Evolutionary conservation across 2,113 vertebrate species (phyloP), one percentile per base, ranked within the genome.

Genomic region (Nematolebias whitei): DNA sequence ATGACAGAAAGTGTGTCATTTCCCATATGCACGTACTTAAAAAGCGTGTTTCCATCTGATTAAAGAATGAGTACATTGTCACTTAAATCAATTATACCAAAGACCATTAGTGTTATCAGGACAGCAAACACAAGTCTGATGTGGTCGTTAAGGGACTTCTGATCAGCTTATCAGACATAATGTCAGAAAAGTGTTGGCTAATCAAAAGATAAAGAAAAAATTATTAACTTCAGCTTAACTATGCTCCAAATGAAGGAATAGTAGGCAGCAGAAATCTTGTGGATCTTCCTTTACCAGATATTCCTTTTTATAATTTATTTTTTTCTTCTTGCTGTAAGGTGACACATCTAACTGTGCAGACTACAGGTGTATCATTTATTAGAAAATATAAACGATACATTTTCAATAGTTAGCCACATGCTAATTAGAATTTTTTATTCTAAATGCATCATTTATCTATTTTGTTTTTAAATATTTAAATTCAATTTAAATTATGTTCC

Each of bases 21-120:
- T 35, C 32, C 2, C 9, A 35, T 35, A 35, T 10, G 10, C 32
- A 10, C 10, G 5, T 35, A 35, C 32, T 35, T 35, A 35, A 35
- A 35, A 35, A 35, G 5, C 24, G 2, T 10, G 24, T 60, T 47
- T 47, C 18, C n/a, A 32, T 59, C 12, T 41, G 13, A 24, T 45
- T n/a, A 4, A 20, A 60, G 19, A 76, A 63, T 45, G 19, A 62
- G 48, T 55, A 38, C n/a, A 71, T 54, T 11, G 61, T 59, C 63
- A 71, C 57, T 69, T 69, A 63, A 87, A 88, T 87, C 80, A 88
- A 81, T 89, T 88, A 88, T 11, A 78, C 44, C 64, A n/a, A 78
- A 59, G 78, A 74, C 54, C 81, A 85, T 87, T 86, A 87, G 80
- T 44, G 65, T 76, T 82, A 87, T 88, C 78, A 52, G 65, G 51